Evolutionary conservation across 1,140 invertebrate species (phyloP), one percentile per base, ranked within the genome.

Genomic region (Pseudomyrmex flavicornis): DNA sequence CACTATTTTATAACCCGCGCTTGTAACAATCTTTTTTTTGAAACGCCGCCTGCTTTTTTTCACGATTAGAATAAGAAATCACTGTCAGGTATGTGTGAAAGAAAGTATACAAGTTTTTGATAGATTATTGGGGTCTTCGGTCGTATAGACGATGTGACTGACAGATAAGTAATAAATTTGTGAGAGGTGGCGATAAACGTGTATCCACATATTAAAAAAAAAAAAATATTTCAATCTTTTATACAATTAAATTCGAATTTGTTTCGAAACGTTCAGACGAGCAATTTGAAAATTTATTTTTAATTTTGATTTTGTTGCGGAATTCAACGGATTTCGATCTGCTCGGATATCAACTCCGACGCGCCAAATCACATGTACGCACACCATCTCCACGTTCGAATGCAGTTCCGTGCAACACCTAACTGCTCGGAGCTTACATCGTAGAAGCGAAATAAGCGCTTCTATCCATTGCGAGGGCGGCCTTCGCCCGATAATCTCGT

Each of bases 1-100:
- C 76, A 59, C 76, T 80, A 80, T 80, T 80, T 80, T 80, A 80
- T 72, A 80, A 80, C 76, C 72, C 20, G 66, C 12, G 48, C 20
- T 72, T 44, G 17, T 50, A 46, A 50, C 66, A 44, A 48, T 70
- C 65, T 26, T 58, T 79, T 58, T 79, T 79, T 69, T 17, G 35
- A 44, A 69, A 58, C 17, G 46, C 66, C 26, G 54, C 66, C 5
- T 50, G 20, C 44, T 22, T 70, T 59, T 80, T 70, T 70, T 48
- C 17, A 63, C 20, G 8, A 46, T n/a, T n/a, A 17, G 59, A 74
- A 69, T 17, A 15, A 82, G 46, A 82, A 46, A 75, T 17, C 20
- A 15, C 48, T 48, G 65, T 46, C 58, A n/a, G 20, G 9, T 12
- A 44, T 2, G 35, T 10, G 46, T 13, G 44, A 63, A 44, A 75